phyloP scores from a whole-genome alignment of 64 coral and sea anemone species.

The Pachyseris speciosa region DNA sequence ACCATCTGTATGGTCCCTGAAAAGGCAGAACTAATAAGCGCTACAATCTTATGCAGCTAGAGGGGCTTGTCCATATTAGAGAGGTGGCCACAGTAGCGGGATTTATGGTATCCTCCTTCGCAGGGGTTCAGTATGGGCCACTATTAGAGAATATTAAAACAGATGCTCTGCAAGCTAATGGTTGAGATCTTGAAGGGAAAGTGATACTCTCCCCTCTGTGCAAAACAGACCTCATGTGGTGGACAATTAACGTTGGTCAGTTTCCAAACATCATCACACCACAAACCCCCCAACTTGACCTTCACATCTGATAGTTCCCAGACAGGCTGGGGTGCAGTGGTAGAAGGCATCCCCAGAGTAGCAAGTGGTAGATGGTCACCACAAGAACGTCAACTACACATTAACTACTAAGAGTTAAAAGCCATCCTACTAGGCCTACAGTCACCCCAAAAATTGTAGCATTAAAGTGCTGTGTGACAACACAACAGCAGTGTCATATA shows the following conservation, averaged over 20 bases:
- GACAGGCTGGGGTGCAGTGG: too few relatives aligned
- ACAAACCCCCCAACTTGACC: not conserved
- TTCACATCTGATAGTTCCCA: too few relatives aligned
- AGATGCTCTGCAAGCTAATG: constrained; percentile 32
- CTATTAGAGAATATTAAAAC: constrained; percentile 52
- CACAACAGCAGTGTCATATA: constrained; percentile 52
- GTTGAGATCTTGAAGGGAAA: constrained; percentile 40
- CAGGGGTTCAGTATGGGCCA: constrained; percentile 43
- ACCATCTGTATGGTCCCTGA: constrained; percentile 46
- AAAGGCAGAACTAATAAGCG: constrained; percentile 26
- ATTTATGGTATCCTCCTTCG: constrained; percentile 40
- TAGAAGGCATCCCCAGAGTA: constrained; percentile 45
- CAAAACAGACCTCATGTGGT: constrained; percentile 32
- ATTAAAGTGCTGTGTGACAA: constrained; percentile 75
- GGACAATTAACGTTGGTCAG: constrained; percentile 24
- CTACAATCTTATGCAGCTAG: constrained; percentile 3
- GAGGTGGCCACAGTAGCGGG: constrained; percentile 49
- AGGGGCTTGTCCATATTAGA: constrained; percentile 11
- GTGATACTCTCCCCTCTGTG: constrained; percentile 4
- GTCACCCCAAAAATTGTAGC: not conserved
- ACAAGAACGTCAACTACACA: constrained; percentile 22
- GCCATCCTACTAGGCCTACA: constrained; percentile 41
- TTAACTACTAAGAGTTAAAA: constrained; percentile 37
- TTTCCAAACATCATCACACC: constrained; percentile 2
- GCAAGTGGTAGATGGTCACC: constrained; percentile 64